Percentiles rank a stretch among this genome's conserved stretches.
Evolutionary conservation across 2,797 vertebrate species (phyloP).

Genomic region (Myripristis murdjan): DNA sequence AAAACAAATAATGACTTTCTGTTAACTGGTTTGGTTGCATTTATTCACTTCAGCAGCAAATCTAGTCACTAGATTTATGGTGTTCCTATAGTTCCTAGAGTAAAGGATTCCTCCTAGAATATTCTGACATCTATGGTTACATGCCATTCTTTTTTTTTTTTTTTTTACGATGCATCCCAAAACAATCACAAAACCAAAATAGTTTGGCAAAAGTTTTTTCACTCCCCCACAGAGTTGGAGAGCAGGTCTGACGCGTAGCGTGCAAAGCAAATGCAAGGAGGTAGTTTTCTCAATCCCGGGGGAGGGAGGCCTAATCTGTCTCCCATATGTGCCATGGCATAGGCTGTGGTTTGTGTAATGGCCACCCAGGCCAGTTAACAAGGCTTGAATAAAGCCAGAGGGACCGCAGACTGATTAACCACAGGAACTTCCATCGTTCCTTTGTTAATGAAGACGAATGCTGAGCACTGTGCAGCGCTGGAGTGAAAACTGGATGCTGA

Average conservation of each 20-base stretch:
- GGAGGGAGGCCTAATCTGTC: conserved; percentile 74
- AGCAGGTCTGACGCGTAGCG: conserved; percentile 62
- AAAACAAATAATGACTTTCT: not conserved
- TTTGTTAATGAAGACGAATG: conserved; percentile 75
- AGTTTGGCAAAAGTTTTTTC: conserved; percentile 36
- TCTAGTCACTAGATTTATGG: too few species aligned
- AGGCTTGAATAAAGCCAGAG: conserved; percentile 74
- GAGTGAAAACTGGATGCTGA: conserved; percentile 60
- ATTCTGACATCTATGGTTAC: not conserved
- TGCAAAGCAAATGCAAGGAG: conserved; percentile 69
- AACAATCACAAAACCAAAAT: conserved; percentile 24
- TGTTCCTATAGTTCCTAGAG: not conserved
- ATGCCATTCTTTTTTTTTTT: too few species aligned
- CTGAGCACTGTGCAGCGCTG: conserved; percentile 32
- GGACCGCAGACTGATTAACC: conserved; percentile 71
- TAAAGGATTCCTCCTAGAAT: not conserved
- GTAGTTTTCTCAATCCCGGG: conserved; percentile 63
- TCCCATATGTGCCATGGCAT: conserved; percentile 75
- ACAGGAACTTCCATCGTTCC: conserved; percentile 66
- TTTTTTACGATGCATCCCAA: conserved; percentile 22
- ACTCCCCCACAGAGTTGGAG: conserved; percentile 48
- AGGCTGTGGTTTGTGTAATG: conserved; percentile 75
- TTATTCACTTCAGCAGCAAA: not conserved
- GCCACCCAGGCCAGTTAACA: conserved; percentile 79
- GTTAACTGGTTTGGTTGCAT: not conserved